These are phyloP conservation scores for Periparus ater DNA, from an alignment of 2,797 vertebrate species.

Conservation along the genomic window DNA sequence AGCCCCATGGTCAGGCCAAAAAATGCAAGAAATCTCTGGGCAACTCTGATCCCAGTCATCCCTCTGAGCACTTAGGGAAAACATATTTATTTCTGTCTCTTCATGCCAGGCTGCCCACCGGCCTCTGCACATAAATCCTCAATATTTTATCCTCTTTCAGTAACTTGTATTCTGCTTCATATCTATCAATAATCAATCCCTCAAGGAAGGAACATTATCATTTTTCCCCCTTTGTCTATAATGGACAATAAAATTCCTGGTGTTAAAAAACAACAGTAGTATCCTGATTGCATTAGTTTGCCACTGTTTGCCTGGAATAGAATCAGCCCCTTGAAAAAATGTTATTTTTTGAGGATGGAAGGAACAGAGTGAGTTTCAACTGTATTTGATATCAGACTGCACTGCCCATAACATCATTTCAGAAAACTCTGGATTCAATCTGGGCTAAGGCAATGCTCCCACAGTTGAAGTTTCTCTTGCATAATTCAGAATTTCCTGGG, in stretches of 20 bases:
- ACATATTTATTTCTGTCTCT: background rate
- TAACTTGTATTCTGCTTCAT: background rate
- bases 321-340: background rate
- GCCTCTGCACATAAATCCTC: background rate
- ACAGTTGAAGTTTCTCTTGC: background rate
- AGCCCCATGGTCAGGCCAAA: accelerated
- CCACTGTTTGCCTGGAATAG: background rate
- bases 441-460: background rate
- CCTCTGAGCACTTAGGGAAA: background rate
- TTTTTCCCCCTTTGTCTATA: background rate
- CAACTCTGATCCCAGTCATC: background rate
- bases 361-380: background rate
- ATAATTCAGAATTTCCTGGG: background rate
- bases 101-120: accelerated
- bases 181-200: background rate
- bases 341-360: background rate
- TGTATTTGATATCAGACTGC: background rate
- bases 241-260: background rate
- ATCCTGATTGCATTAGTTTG: background rate
- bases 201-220: background rate
- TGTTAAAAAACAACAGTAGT: background rate
- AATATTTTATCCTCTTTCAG: background rate
- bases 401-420: background rate
- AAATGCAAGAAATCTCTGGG: background rate
- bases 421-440: background rate